These are phyloP conservation scores for Ficedula albicollis DNA, from an alignment of 2,797 vertebrate species.

Conservation along the genomic window DNA sequence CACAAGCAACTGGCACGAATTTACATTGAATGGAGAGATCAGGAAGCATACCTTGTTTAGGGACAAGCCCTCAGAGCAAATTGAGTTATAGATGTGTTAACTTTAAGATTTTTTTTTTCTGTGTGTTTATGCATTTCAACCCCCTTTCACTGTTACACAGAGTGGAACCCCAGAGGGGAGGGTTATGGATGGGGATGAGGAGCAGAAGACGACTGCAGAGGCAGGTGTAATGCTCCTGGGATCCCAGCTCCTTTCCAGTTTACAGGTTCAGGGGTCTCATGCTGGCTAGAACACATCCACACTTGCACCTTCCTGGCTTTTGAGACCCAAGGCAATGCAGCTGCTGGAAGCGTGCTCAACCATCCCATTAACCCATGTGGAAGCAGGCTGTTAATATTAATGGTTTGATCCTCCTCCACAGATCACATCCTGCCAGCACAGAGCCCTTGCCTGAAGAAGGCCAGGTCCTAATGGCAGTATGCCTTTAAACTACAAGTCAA, in stretches of 20 bases:
- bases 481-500: neutral
- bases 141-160: neutral
- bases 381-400: slow-evolving; percentile 16
- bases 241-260: neutral
- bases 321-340: neutral
- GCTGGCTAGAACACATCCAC: neutral
- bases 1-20: neutral
- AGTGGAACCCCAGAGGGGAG: neutral
- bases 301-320: neutral
- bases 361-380: neutral
- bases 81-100: neutral
- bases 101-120: neutral
- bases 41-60: neutral
- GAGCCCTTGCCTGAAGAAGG: neutral
- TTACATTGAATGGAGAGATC: neutral
- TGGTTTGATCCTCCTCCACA: neutral
- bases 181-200: neutral
- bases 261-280: neutral
- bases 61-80: neutral
- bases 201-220: neutral
- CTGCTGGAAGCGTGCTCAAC: neutral
- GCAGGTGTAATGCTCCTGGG: neutral
- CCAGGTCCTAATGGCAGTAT: neutral
- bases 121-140: neutral
- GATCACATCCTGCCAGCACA: slow-evolving; percentile 1